phyloP scores from a whole-genome alignment of 2,888 invertebrate species.

The Epinotia nisella region DNA sequence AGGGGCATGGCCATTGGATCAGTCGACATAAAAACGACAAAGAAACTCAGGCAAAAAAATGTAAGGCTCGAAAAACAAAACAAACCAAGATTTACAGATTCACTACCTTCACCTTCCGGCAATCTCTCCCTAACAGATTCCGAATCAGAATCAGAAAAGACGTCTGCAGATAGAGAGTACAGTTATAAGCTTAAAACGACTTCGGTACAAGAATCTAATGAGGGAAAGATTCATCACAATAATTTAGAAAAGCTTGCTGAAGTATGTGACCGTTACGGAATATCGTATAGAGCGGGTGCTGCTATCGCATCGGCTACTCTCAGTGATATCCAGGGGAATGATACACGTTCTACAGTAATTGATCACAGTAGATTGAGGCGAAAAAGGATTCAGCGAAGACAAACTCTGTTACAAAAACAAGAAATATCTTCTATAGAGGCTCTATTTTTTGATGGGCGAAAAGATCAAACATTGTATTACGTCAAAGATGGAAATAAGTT shows the following conservation, averaged over 20 bases:
- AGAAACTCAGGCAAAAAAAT: background rate
- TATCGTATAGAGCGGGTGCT: background rate
- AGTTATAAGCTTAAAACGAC: background rate
- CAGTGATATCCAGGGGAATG: background rate
- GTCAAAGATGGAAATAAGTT: background rate
- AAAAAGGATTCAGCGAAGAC: too few species aligned
- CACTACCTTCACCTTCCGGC: background rate
- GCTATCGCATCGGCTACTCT: constrained; percentile 5
- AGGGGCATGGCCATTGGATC: background rate
- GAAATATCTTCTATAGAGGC: constrained; percentile 4
- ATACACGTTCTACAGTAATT: background rate
- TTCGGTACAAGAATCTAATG: background rate
- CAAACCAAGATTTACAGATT: background rate
- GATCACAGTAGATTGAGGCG: constrained; percentile 1
- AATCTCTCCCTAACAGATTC: constrained; percentile 1
- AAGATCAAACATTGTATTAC: background rate
- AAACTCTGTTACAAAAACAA: too few species aligned
- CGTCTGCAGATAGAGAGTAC: background rate
- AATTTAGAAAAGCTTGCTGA: constrained; percentile 5
- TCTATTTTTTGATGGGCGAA: constrained; percentile 13
- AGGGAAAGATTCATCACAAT: background rate
- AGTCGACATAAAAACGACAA: constrained; percentile 3
- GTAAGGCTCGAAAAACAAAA: background rate
- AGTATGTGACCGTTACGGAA: constrained; percentile 7
- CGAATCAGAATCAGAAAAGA: too few species aligned